phyloP scores from a whole-genome alignment of 2,888 invertebrate species.

The Dolichopus griseipennis region DNA sequence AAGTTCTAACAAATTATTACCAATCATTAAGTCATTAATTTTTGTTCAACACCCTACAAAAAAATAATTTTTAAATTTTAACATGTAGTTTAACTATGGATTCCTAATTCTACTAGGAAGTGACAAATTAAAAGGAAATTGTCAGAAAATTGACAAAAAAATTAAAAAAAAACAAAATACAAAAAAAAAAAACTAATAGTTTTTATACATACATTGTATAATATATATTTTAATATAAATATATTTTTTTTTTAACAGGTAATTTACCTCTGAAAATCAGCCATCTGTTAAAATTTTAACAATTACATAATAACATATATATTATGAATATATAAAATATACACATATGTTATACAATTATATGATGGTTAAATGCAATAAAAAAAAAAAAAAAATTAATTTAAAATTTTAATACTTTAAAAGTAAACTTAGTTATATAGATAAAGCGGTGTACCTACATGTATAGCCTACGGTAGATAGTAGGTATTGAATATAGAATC shows the following conservation, averaged over 20 bases:
- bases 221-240: no score
- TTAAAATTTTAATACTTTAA: no score
- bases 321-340: no score
- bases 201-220: neutral
- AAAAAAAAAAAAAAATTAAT: no score
- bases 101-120: neutral
- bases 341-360: no score
- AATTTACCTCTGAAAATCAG: neutral
- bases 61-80: neutral
- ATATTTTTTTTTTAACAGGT: neutral
- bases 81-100: neutral
- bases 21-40: constrained; percentile 3
- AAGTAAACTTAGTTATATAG: no score
- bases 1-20: neutral
- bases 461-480: no score
- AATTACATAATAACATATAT: neutral
- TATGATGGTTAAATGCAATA: no score
- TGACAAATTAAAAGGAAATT: neutral
- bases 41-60: neutral
- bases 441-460: no score
- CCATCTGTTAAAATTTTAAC: constrained; percentile 6
- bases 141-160: neutral
- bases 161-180: no score
- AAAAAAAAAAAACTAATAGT: neutral
- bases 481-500: no score